These are phyloP conservation scores for Pygoscelis adeliae DNA, from an alignment of 2,113 vertebrate species.

Conservation along the genomic window DNA sequence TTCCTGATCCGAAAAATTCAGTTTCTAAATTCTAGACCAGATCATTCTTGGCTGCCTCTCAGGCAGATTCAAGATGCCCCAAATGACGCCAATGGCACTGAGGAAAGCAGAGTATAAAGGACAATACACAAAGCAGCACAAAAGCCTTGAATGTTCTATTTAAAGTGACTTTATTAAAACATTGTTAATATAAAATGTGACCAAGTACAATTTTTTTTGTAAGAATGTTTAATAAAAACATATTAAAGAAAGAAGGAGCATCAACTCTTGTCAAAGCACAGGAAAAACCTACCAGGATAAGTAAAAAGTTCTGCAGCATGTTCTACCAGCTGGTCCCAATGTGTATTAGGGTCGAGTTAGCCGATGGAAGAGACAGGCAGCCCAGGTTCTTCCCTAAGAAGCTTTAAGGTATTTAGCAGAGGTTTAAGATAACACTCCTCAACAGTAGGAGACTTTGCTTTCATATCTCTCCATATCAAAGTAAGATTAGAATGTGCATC, in stretches of 20 bases:
- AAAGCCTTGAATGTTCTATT: not conserved
- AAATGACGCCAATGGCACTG: not conserved
- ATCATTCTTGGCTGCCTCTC: not conserved
- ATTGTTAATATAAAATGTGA: slow-evolving; percentile 78
- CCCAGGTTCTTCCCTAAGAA: slow-evolving; percentile 31
- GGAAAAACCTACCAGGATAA: slow-evolving; percentile 47
- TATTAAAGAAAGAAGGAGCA: slow-evolving; percentile 69
- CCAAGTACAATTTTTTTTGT: slow-evolving; percentile 70
- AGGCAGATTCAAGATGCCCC: not conserved
- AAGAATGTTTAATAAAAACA: slow-evolving; percentile 75
- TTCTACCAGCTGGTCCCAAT: slow-evolving; percentile 57
- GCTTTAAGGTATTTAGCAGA: slow-evolving; percentile 18
- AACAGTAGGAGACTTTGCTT: not conserved
- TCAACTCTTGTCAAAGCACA: slow-evolving; percentile 62
- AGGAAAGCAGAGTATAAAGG: not conserved
- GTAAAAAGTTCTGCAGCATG: slow-evolving; percentile 64
- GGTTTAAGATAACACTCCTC: not conserved
- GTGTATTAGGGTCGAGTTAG: not conserved
- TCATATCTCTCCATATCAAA: not conserved
- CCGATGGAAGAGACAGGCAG: not conserved
- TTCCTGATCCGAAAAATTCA: not conserved
- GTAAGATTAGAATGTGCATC: not conserved
- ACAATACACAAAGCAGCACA: not conserved
- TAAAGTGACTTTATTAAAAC: slow-evolving; percentile 82
- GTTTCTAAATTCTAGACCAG: not conserved